Evolutionary conservation across 2,113 vertebrate genomes (phyloP), one percentile per base, ranked within the genome.

Genomic region (Mus musculus): DNA sequence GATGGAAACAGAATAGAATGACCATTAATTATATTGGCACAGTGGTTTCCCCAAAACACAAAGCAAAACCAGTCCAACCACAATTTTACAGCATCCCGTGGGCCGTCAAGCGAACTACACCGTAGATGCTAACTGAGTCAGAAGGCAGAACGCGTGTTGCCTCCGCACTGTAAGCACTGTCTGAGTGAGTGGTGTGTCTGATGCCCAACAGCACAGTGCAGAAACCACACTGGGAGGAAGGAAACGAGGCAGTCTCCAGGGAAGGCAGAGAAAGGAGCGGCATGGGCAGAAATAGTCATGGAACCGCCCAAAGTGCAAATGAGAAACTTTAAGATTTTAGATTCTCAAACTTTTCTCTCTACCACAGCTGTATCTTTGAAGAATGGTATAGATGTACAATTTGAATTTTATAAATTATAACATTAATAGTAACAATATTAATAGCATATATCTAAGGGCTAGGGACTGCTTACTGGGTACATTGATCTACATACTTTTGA

Each of bases 1-100:
- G 85, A 89, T 75, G 54, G 97, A 59, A 39, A 95, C 26, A 91
- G 36, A 95, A 78, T 17, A 77, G 20, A 88, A 67, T 90, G 39
- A 63, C 4, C 3, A 19, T 84, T 61, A 96, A 19, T 84, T 61
- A 96, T 76, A 69, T 19, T 28, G 59, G 69, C 13, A 36, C 12
- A 46, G 88, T 1, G 19, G 28, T 90, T 86, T 75, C 10, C 56
- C 8, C 42, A 65, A 96, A 88, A 92, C 22, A 77, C 49, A 4
- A 84, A 78, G 33, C 49, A 86, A 96, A 92, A 63, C 1, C 69
- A 87, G 39, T 52, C 12, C 0, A 71, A n/a, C 7, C 90, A 52
- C 49, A 49, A 90, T 87, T 42, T 59, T 56, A 78, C 1, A 71
- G n/a, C 59, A 56, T 7, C 24, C 0, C 33, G 54, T 59, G 20